phyloP scores from a whole-genome alignment of 2,797 vertebrate genomes.

The Apogon talboti region DNA sequence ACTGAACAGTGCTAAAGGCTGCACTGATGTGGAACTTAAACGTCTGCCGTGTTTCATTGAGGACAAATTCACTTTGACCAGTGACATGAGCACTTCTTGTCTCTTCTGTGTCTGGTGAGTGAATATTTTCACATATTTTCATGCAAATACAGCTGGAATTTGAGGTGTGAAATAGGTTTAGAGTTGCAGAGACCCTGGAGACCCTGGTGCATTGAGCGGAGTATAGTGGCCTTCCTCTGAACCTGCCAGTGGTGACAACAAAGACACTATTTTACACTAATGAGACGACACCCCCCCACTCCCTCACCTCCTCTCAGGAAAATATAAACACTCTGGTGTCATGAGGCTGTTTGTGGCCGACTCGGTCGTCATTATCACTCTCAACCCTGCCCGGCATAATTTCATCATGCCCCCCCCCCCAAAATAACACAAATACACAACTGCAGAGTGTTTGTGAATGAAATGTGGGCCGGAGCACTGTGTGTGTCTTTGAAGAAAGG shows the following conservation, averaged over 20 bases:
- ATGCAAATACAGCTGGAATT: too few species aligned
- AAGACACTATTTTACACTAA: conserved; percentile 34
- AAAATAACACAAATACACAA: conserved; percentile 1
- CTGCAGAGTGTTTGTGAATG: conserved; percentile 48
- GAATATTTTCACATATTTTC: too few species aligned
- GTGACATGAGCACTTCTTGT: too few species aligned
- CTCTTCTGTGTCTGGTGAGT: too few species aligned
- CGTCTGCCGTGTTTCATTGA: too few species aligned
- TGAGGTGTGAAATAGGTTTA: too few species aligned
- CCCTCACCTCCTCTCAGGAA: conserved; percentile 49
- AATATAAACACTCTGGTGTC: conserved; percentile 43
- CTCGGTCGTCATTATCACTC: conserved; percentile 25
- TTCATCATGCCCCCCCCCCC: too few species aligned
- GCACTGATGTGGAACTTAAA: too few species aligned
- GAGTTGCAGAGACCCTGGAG: neutral
- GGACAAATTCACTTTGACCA: too few species aligned
- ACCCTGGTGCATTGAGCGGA: neutral
- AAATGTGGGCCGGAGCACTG: conserved; percentile 64
- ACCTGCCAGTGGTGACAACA: conserved; percentile 37
- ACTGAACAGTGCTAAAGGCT: too few species aligned
- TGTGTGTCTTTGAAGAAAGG: conserved; percentile 65
- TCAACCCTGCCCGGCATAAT: conserved; percentile 43
- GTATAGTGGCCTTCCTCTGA: conserved; percentile 19
- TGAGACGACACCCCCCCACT: neutral
- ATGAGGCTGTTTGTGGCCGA: conserved; percentile 43